A percentile compares a stretch with the other conserved stretches of the same genome.
Conservation (phyloP, 2,797 vertebrate genomes). For the Gastrophryne carolinensis region DNA sequence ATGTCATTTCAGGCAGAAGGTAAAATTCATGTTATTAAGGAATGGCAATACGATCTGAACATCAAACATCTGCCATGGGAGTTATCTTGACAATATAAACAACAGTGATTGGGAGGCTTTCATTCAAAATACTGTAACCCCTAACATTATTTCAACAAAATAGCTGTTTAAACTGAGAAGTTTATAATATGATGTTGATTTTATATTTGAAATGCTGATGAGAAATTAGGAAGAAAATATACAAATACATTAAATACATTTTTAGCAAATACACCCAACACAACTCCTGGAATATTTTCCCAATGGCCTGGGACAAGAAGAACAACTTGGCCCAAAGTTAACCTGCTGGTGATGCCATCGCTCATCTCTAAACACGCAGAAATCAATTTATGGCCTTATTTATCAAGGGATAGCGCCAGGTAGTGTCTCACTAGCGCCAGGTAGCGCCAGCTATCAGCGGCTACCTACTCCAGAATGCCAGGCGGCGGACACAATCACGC, state of each 20-base stretch:
- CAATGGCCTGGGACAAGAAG: no score
- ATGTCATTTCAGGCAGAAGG: constrained; percentile 13
- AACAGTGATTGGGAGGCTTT: neutral
- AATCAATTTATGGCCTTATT: no score
- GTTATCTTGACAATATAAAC: constrained; percentile 10
- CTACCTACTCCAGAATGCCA: no score
- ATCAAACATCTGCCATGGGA: constrained; percentile 15
- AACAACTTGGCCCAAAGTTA: no score
- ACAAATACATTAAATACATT: no score
- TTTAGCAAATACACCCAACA: neutral
- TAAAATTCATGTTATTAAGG: constrained; percentile 19
- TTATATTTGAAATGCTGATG: neutral
- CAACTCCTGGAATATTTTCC: no score
- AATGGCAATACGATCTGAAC: constrained; percentile 1
- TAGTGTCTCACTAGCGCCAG: no score
- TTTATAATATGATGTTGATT: neutral
- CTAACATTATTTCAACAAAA: neutral
- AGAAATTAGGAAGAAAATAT: neutral
- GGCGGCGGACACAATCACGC: no score
- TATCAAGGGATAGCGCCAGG: no score
- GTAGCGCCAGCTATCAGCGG: no score
- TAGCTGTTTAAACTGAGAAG: neutral
- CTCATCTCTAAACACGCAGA: no score
- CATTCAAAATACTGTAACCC: neutral
- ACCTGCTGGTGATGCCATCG: no score